Percentiles rank a stretch among this genome's conserved stretches.
Evolutionary conservation across 2,113 vertebrate species (phyloP).

Genomic region (Cervus canadensis): DNA sequence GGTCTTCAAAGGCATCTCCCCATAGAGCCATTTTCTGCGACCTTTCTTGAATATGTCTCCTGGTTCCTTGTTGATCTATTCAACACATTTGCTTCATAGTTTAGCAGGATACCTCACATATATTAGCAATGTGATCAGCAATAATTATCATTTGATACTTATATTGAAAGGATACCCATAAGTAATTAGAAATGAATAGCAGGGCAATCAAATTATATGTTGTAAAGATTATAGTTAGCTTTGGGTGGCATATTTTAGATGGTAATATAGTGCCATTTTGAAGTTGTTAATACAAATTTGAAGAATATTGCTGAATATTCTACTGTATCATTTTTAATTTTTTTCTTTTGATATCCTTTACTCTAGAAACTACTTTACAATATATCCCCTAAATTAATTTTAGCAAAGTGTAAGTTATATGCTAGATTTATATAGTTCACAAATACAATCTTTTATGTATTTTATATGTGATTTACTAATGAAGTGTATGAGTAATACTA

Average conservation of each 20-base stretch:
- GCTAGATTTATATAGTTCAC: constrained; percentile 38
- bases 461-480: constrained; percentile 45
- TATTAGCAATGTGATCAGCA: neutral
- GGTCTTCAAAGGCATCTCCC: neutral
- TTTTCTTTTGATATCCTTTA: constrained; percentile 25
- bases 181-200: neutral
- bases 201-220: neutral
- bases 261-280: neutral
- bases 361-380: neutral
- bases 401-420: constrained; percentile 10
- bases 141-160: neutral
- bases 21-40: neutral
- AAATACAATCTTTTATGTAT: constrained; percentile 17
- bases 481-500: neutral
- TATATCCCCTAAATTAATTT: neutral
- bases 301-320: neutral
- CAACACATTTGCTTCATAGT: neutral
- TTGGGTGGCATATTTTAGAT: neutral
- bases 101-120: neutral
- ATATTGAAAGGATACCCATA: neutral
- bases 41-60: neutral
- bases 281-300: neutral
- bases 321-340: neutral
- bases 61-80: neutral
- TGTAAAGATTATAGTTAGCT: neutral